Conservation (phyloP, 1,140 invertebrate species). For the Drosophila santomea region DNA sequence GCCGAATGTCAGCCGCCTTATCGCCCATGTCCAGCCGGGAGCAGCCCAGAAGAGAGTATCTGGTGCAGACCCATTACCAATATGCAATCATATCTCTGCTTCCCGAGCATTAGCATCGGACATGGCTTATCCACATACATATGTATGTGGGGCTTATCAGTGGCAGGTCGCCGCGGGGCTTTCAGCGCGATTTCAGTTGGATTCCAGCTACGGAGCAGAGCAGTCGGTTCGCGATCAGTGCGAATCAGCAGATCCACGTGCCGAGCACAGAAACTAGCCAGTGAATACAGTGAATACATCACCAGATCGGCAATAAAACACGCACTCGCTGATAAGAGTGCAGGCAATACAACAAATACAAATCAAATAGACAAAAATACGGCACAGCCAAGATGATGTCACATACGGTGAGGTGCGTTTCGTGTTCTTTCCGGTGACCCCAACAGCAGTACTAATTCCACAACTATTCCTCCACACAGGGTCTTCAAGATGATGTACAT, state of each 20-base stretch:
- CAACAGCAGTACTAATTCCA: neutral
- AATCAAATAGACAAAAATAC: constrained; percentile 4
- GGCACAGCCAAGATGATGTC: constrained; percentile 65
- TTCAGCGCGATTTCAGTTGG: constrained; percentile 44
- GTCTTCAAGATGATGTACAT: constrained; percentile 83
- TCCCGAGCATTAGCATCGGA: constrained; percentile 43
- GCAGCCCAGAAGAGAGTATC: neutral
- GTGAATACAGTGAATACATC: constrained; percentile 38
- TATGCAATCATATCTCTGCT: constrained; percentile 27
- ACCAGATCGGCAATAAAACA: constrained; percentile 47
- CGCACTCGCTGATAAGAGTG: constrained; percentile 29
- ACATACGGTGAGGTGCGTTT: constrained; percentile 78
- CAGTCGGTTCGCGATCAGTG: constrained; percentile 36
- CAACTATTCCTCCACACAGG: constrained; percentile 24
- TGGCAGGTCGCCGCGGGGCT: constrained; percentile 15
- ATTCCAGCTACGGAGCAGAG: constrained; percentile 42
- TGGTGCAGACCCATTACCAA: constrained; percentile 44
- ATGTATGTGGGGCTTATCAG: constrained; percentile 44
- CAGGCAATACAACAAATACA: constrained; percentile 22
- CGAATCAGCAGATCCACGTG: constrained; percentile 27
- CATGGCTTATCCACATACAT: constrained; percentile 59
- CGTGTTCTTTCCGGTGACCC: neutral
- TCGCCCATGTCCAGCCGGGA: constrained; percentile 10
- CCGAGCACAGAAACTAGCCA: constrained; percentile 51
- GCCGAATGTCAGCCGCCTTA: constrained; percentile 47